Percentiles rank a stretch among this genome's conserved stretches.
These are phyloP conservation scores for Crypturellus undulatus DNA, from an alignment of 2,113 vertebrate species.

Conservation along the genomic window DNA sequence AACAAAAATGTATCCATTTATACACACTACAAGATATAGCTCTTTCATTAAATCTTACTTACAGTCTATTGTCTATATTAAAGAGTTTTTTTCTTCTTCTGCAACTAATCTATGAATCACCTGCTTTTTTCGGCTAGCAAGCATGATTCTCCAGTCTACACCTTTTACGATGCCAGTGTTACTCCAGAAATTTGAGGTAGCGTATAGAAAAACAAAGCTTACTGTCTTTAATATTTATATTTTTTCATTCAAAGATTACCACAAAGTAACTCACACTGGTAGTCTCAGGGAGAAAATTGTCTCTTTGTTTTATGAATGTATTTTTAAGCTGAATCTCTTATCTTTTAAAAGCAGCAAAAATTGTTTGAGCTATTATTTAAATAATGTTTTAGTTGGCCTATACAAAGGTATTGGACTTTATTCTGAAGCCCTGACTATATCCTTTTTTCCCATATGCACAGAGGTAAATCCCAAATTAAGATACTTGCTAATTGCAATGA, in stretches of 20 bases:
- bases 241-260: slow-evolving; percentile 73
- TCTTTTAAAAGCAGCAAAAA: slow-evolving; percentile 56
- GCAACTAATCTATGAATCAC: neutral
- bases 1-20: neutral
- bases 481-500: slow-evolving; percentile 54
- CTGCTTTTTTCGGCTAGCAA: slow-evolving; percentile 34
- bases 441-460: slow-evolving; percentile 61
- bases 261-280: slow-evolving; percentile 64
- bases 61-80: neutral
- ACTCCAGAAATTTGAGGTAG: slow-evolving; percentile 13
- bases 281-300: slow-evolving; percentile 75
- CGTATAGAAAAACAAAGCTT: slow-evolving; percentile 36
- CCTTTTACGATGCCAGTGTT: slow-evolving; percentile 17
- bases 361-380: slow-evolving; percentile 48
- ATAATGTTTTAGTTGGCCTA: slow-evolving; percentile 60
- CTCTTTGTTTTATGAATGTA: slow-evolving; percentile 77
- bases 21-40: neutral
- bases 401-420: slow-evolving; percentile 52
- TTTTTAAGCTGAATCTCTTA: slow-evolving; percentile 70
- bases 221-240: slow-evolving; percentile 4
- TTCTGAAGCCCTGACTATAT: slow-evolving; percentile 48
- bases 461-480: slow-evolving; percentile 56
- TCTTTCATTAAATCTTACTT: slow-evolving; percentile 21
- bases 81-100: slow-evolving; percentile 6
- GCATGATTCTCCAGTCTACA: slow-evolving; percentile 25